Evolutionary conservation across 1,140 invertebrate genomes (phyloP), one percentile per base, ranked within the genome.

Genomic region (Lepidurus couesii): DNA sequence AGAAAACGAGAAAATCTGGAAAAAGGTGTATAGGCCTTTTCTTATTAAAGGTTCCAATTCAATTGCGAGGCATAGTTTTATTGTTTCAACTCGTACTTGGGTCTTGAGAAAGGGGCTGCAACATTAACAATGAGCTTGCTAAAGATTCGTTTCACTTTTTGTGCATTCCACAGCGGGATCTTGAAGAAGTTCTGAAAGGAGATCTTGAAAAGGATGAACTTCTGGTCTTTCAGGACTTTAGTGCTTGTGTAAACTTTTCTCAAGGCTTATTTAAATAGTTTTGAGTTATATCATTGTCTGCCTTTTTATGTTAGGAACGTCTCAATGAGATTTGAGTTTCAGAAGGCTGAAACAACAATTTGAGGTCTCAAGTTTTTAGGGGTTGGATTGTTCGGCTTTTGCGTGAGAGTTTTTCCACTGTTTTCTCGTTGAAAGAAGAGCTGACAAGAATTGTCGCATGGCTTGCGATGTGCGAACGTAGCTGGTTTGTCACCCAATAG

Each of bases 371-470:
- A 65, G 21, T 65, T 65, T 65, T 65, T 65, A 9, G 21, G 53
- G 21, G 53, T 65, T 65, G 13, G 53, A 21, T 65, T 65, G 53
- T 21, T 3, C 5, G 5, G 53, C 53, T 65, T 65, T 65, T 65
- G 53, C 53, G 53, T 65, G 53, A 21, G 53, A 65, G 53, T 65
- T 65, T 65, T 65, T 65, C 53, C 53, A 65, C 53, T 65, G 53
- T 65, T 65, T 65, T 65, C 53, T 7, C 16, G 53, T 16, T 65
- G 53, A 65, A 65, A 65, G 53, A 65, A 65, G 53, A 65, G 53
- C 53, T 65, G 53, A 65, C 53, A 65, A 65, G 53, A 65, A 65
- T 65, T 65, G 53, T 65, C 53, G 53, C 53, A 65, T 65, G 53
- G 53, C 53, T 65, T 65, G 53, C 13, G 53, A 65, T 65, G 53